These are phyloP conservation scores for Bryconaethiops microstoma DNA, from an alignment of 2,797 vertebrate genomes.

Conservation along the genomic window DNA sequence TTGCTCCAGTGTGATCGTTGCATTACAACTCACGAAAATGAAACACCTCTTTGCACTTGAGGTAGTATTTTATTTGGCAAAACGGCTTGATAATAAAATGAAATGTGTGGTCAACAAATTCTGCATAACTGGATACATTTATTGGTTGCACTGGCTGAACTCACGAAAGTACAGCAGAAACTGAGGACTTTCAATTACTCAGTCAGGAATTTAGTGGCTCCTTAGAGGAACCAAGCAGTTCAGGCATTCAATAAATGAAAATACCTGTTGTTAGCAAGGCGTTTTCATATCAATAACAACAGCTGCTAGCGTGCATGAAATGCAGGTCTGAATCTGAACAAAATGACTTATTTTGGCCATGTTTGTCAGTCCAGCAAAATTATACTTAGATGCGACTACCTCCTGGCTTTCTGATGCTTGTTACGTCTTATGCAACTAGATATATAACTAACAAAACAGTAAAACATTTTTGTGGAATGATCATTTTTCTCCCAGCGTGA, in stretches of 20 bases:
- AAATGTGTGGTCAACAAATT: conserved; percentile 7
- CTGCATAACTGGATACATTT: conserved; percentile 4
- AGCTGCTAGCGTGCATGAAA: background rate
- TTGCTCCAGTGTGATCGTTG: background rate
- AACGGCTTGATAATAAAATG: background rate
- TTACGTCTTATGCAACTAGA: conserved; percentile 1
- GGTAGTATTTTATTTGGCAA: conserved; percentile 15
- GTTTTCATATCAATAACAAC: background rate
- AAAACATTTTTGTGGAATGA: background rate
- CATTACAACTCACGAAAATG: background rate
- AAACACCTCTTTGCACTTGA: conserved; percentile 15
- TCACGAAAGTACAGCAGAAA: background rate
- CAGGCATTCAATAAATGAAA: background rate
- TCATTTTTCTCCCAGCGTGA: conserved; percentile 16
- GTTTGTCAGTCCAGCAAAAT: background rate
- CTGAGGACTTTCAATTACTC: background rate
- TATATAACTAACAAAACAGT: conserved; percentile 13
- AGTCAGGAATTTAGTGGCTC: background rate
- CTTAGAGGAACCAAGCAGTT: background rate
- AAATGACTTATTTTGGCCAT: conserved; percentile 10
- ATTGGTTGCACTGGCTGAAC: background rate
- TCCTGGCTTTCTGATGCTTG: background rate
- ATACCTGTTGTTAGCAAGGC: background rate
- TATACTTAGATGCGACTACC: background rate
- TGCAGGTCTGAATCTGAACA: background rate